Evolutionary conservation across 2,797 vertebrate genomes (phyloP).

Genomic region (Xenentodon cancila): DNA sequence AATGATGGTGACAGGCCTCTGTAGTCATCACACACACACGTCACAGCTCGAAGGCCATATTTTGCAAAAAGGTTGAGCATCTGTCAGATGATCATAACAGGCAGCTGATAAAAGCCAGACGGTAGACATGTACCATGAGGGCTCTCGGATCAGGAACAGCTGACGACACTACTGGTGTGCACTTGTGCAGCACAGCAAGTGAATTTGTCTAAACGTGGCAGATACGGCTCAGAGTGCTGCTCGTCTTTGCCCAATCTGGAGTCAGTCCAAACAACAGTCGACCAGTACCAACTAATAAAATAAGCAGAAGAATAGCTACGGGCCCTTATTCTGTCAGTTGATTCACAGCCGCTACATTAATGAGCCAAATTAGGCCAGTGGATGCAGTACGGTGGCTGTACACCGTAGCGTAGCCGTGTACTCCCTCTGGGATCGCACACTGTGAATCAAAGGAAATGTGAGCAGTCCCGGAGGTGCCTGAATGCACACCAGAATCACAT

Average conservation of each 20-base stretch:
- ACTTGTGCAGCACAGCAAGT: constrained; percentile 55
- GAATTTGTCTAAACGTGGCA: constrained; percentile 47
- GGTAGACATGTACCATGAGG: constrained; percentile 31
- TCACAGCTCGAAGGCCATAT: constrained; percentile 5
- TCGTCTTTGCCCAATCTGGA: constrained; percentile 34
- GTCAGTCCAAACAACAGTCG: constrained; percentile 35
- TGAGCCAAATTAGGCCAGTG: constrained; percentile 47
- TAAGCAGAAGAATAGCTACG: constrained; percentile 38
- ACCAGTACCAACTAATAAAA: constrained; percentile 51
- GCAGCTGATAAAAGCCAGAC: constrained; percentile 67
- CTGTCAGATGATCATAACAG: constrained; percentile 44
- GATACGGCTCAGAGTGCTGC: constrained; percentile 11
- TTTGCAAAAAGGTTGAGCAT: constrained; percentile 17
- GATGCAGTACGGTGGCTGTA: constrained; percentile 38
- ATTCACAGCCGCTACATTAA: constrained; percentile 51
- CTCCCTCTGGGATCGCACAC: constrained; percentile 53
- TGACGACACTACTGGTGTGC: constrained; percentile 37
- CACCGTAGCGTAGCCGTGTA: constrained; percentile 51
- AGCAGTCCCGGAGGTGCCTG: constrained; percentile 62
- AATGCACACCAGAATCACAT: constrained; percentile 56
- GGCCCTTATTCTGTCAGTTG: constrained; percentile 41
- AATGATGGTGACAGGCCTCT: not conserved
- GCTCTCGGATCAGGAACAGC: constrained; percentile 39
- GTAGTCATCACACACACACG: not conserved
- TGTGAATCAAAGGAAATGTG: constrained; percentile 72